Percentiles rank a stretch among this genome's conserved stretches.
These are phyloP conservation scores for Phalloptychus januarius DNA, from an alignment of 2,797 vertebrate genomes.

Conservation along the genomic window DNA sequence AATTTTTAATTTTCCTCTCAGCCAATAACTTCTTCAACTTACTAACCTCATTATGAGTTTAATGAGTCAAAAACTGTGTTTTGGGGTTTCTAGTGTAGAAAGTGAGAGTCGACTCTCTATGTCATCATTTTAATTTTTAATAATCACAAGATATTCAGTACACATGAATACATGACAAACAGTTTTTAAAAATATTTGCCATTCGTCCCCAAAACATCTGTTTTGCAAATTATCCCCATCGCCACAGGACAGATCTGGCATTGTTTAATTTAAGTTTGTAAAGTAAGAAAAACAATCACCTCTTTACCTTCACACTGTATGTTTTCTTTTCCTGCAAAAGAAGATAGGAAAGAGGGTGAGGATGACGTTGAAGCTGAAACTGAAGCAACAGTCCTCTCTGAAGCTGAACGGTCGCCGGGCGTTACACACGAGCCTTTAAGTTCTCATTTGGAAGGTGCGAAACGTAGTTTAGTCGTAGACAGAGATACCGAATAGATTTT, in stretches of 20 bases:
- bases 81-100: background rate
- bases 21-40: background rate
- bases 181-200: background rate
- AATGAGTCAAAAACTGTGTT: background rate
- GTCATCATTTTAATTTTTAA: background rate
- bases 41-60: background rate
- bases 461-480: conserved; percentile 32
- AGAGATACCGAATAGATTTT: conserved; percentile 15
- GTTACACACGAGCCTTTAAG: conserved; percentile 41
- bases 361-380: conserved; percentile 12
- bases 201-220: background rate
- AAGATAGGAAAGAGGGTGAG: conserved; percentile 20
- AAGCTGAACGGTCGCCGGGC: conserved; percentile 10
- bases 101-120: background rate
- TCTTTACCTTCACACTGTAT: conserved; percentile 15
- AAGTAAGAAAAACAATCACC: conserved; percentile 13
- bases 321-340: conserved; percentile 24
- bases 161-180: background rate
- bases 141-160: background rate
- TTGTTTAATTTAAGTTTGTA: conserved; percentile 13
- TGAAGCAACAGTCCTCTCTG: conserved; percentile 18
- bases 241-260: background rate
- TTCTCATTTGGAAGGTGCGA: conserved; percentile 53
- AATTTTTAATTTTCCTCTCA: background rate
- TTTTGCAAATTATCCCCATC: background rate